Base-by-base conservation (phyloP, 2,113 vertebrate species). In the Nansenia antarctica region DNA sequence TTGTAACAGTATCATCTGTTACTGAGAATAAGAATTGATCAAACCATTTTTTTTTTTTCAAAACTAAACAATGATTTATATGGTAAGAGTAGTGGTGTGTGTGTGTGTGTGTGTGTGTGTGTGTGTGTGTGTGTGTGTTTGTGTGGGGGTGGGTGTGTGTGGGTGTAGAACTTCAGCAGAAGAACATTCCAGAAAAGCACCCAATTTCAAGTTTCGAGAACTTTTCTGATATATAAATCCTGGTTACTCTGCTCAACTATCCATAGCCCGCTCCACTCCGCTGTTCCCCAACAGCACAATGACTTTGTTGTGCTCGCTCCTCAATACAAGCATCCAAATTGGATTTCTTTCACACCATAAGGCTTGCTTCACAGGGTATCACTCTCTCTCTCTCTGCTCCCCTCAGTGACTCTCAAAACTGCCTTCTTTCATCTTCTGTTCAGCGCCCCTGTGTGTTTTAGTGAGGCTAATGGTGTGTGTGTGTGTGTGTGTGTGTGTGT, bases 261-360 rank as follows among this genome's bases (percentile, higher is more conserved):
- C 69, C 34, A 4, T 15, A 20, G 18, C 20, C 49, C n/a, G 32
- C 57, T 65, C 49, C n/a, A 34, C 57, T 65, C 34, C 20, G 42
- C 52, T 65, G 49, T 65, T 77, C 54, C 30, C 32, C 11, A 37
- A 37, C 11, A 29, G 64, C 47, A 42, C 54, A 37, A 26, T 67
- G 63, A 60, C 61, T 69, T 60, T 63, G 65, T 58, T 59, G 34
- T 52, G n/a, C 18, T 37, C 22, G 1, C 14, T 62, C 58, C 61
- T 35, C 45, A 69, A 54, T 32, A 66, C 27, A 62, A 55, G 37
- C 37, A 35, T 75, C 39, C 32, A 65, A 77, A 73, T 62, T 47
- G 67, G 60, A 62, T 72, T 49, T 75, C 1, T 47, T 18, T 69
- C 72, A 15, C 66, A 73, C 37, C 47, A 31, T 66, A 49, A 65